Evolutionary conservation across 2,888 invertebrate species (phyloP).

Genomic region (Artemia sinica): DNA sequence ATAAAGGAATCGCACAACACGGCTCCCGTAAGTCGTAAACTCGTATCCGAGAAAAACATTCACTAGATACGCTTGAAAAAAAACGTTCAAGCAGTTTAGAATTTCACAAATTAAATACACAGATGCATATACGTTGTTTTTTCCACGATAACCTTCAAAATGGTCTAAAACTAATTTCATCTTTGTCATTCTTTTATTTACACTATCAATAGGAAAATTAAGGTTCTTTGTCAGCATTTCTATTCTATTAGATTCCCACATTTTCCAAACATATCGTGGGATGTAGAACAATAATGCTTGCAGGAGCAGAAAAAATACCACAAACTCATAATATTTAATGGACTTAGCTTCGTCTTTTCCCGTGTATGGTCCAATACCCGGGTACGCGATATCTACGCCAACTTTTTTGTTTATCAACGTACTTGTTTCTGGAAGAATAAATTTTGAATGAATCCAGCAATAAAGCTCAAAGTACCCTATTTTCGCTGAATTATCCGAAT

Average conservation of each 20-base stretch:
- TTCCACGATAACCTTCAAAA: conserved; percentile 26
- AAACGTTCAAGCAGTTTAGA: conserved; percentile 28
- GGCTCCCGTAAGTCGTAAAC: conserved; percentile 28
- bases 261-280: conserved; percentile 30
- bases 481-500: conserved; percentile 25
- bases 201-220: conserved; percentile 34
- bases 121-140: conserved; percentile 27
- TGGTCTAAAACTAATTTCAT: conserved; percentile 27
- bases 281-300: conserved; percentile 30
- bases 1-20: conserved; percentile 26
- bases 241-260: conserved; percentile 34
- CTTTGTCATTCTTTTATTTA: conserved; percentile 27
- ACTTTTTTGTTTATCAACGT: neutral
- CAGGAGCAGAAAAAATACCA: conserved; percentile 31
- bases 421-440: conserved; percentile 26
- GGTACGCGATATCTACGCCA: conserved; percentile 13
- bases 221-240: conserved; percentile 72
- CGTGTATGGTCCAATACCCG: conserved; percentile 23
- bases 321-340: conserved; percentile 38
- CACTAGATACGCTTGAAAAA: conserved; percentile 29
- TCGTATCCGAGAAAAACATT: conserved; percentile 28
- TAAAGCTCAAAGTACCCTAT: conserved; percentile 25
- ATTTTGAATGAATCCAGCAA: conserved; percentile 28
- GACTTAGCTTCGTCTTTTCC: conserved; percentile 27
- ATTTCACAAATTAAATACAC: conserved; percentile 29